These are phyloP conservation scores for Sphenopsis melanotis DNA, from an alignment of 2,797 vertebrate species.

Conservation along the genomic window DNA sequence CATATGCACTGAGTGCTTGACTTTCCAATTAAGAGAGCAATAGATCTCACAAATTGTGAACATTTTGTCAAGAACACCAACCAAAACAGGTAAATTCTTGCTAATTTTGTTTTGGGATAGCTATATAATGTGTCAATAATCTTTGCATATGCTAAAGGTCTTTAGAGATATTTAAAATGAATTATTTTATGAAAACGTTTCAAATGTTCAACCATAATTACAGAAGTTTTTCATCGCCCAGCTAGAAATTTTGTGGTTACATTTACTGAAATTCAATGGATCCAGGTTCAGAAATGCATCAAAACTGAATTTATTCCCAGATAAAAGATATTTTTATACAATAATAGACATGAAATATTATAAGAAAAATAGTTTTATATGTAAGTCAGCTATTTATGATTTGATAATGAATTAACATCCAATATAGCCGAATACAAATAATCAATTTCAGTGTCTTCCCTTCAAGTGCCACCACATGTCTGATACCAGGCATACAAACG, in stretches of 20 bases:
- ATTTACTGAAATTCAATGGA: neutral
- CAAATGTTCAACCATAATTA: neutral
- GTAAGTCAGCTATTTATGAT: neutral
- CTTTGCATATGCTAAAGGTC: neutral
- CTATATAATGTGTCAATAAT: neutral
- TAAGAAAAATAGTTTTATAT: neutral
- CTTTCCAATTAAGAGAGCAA: neutral
- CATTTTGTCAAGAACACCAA: neutral
- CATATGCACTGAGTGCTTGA: neutral
- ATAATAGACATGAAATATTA: neutral
- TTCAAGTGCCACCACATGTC: neutral
- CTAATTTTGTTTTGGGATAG: neutral
- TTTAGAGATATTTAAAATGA: neutral
- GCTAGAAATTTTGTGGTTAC: neutral
- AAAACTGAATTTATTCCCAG: neutral
- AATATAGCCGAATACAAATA: neutral
- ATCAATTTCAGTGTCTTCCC: neutral
- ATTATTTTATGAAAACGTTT: neutral
- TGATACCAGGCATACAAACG: neutral
- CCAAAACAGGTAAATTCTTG: neutral
- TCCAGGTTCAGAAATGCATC: neutral
- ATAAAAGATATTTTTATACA: neutral
- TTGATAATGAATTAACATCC: neutral
- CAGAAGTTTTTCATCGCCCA: neutral
- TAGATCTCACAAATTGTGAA: neutral